Evolutionary conservation across 2,888 invertebrate species (phyloP), one percentile per base, ranked within the genome.

Genomic region (Bellardia bayeri): DNA sequence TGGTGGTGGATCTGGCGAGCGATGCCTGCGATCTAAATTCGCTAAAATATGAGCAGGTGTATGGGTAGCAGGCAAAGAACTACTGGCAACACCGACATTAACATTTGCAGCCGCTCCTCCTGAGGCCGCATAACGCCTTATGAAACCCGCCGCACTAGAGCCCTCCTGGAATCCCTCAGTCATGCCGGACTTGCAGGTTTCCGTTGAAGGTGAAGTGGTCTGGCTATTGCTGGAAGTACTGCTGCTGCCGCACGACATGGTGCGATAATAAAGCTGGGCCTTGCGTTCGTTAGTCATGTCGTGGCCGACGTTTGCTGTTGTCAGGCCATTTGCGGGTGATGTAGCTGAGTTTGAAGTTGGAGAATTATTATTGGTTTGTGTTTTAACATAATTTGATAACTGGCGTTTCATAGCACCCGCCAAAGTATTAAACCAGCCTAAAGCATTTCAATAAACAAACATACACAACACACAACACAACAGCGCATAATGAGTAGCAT

Each of bases 371-470:
- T 82, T 78, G 54, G 87, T 76, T 82, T 97, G 96, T 94, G 97
- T 95, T 95, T 97, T 97, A 92, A 97, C 96, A 94, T 97, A 97
- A 90, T 97, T 96, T 92, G 97, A 96, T 94, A 97, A 97, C 92
- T 97, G 96, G 94, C 97, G 96, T 94, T 97, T 97, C 94, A 95
- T 94, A 92, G 95, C 95, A 94, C 95, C 95, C 93, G 95, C 95
- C 94, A 95, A 94, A 93, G 95, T 95, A 95, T 95, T 95, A 94
- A 95, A 95, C 95, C 95, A 95, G 95, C 95, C 94, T 93, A 87
- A 83, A 88, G 86, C 72, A 83, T 72, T 78, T 85, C 69, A 82
- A 75, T 64, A 81, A 56, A 69, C 69, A 69, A 64, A 54, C 85
- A 82, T 40, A n/a, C 42, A 56, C 40, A 45, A 80, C 85, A 82